A percentile compares a stretch with the other conserved stretches of the same genome.
Evolutionary conservation across 1,140 invertebrate species (phyloP).

Genomic region (Drosophila takahashii): DNA sequence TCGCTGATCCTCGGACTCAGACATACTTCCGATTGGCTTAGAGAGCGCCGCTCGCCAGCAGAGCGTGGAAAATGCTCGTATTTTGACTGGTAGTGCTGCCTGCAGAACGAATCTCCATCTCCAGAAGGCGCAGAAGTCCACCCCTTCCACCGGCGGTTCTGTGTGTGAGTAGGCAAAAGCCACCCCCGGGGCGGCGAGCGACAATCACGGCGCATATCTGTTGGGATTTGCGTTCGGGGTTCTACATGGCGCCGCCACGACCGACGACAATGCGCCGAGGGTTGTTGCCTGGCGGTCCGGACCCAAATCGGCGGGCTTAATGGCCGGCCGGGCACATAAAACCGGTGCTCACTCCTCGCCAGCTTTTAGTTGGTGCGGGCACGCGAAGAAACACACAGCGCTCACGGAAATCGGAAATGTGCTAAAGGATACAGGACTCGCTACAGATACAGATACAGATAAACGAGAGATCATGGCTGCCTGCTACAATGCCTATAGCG

Average conservation of each 20-base stretch:
- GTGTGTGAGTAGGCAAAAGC: slow-evolving; percentile 49
- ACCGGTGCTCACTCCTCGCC: slow-evolving; percentile 67
- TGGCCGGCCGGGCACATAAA: slow-evolving; percentile 75
- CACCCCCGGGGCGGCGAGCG: slow-evolving; percentile 62
- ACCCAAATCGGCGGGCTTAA: slow-evolving; percentile 78
- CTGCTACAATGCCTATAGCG: slow-evolving; percentile 77
- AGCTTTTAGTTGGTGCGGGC: slow-evolving; percentile 82
- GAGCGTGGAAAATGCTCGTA: slow-evolving; percentile 75
- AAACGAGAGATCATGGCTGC: slow-evolving; percentile 71
- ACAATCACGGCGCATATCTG: slow-evolving; percentile 78
- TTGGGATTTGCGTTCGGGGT: slow-evolving; percentile 68
- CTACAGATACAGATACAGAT: slow-evolving; percentile 5
- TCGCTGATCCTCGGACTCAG: slow-evolving; percentile 58
- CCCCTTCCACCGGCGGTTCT: not conserved
- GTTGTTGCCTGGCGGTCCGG: slow-evolving; percentile 63
- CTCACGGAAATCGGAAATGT: slow-evolving; percentile 40
- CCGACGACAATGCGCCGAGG: slow-evolving; percentile 82
- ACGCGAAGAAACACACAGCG: slow-evolving; percentile 52
- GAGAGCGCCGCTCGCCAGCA: slow-evolving; percentile 21
- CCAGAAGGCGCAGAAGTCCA: not conserved
- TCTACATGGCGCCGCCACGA: slow-evolving; percentile 82
- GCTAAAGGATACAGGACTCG: slow-evolving; percentile 2
- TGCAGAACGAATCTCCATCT: slow-evolving; percentile 41
- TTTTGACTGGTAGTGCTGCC: slow-evolving; percentile 64
- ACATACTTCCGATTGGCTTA: slow-evolving; percentile 77